phyloP scores from a whole-genome alignment of 2,797 vertebrate genomes.

The Smutsia temminckii region DNA sequence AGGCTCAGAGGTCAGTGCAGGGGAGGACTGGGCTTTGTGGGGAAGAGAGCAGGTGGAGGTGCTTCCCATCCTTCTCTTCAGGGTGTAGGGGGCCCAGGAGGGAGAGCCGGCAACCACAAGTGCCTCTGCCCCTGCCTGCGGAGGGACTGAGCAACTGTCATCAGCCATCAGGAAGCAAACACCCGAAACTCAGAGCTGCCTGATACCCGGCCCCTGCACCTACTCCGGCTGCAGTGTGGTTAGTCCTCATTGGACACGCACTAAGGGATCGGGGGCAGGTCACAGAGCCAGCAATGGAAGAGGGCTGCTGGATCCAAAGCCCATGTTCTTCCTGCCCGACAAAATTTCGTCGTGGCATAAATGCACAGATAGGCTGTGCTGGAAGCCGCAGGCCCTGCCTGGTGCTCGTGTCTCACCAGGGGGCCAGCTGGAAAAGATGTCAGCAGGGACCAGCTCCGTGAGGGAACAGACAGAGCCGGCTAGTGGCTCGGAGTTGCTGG shows the following conservation, averaged over 20 bases:
- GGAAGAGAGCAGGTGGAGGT: background rate
- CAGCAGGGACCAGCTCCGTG: background rate
- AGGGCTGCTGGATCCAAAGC: no score
- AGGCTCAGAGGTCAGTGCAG: background rate
- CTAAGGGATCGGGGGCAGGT: background rate
- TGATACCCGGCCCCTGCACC: background rate
- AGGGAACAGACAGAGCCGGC: background rate
- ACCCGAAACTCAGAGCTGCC: background rate
- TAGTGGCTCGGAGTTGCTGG: background rate
- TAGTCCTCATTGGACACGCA: background rate
- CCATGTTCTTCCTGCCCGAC: background rate
- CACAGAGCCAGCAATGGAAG: background rate
- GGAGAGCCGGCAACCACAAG: background rate
- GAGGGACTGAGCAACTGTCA: background rate
- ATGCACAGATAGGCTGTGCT: background rate
- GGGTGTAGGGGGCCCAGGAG: background rate
- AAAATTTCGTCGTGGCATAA: background rate
- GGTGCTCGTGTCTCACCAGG: background rate
- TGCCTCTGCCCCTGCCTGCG: fast-evolving
- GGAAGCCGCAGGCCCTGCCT: background rate
- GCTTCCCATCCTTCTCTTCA: background rate
- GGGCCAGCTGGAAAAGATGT: background rate
- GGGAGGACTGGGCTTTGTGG: background rate
- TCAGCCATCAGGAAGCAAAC: background rate
- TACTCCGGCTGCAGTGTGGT: background rate